Conservation (phyloP, 1,140 invertebrate species). For the Aphelenchoides avenae region DNA sequence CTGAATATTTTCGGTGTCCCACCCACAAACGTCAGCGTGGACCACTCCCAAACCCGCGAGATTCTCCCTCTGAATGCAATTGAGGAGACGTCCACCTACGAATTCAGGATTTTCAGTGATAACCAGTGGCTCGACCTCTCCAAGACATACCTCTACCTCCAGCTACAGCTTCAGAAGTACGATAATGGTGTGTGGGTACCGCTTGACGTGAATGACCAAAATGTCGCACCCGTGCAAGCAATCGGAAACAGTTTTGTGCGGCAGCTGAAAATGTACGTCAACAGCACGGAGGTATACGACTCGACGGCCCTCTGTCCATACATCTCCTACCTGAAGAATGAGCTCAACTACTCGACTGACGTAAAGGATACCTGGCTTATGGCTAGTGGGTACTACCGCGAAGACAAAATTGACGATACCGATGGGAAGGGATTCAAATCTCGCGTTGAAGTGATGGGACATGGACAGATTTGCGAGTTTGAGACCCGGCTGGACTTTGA, state of each 20-base stretch:
- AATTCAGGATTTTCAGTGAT: slow-evolving; percentile 12
- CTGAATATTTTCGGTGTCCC: slow-evolving; percentile 27
- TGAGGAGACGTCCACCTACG: slow-evolving; percentile 4
- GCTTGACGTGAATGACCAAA: background rate
- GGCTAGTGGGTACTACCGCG: slow-evolving; percentile 19
- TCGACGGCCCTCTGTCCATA: slow-evolving; percentile 17
- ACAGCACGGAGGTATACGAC: slow-evolving; percentile 23
- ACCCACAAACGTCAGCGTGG: slow-evolving; percentile 26
- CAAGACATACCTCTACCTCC: slow-evolving; percentile 14
- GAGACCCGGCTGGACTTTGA: slow-evolving; percentile 32
- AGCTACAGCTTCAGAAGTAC: slow-evolving; percentile 13
- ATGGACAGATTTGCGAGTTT: slow-evolving; percentile 7
- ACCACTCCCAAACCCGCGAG: slow-evolving; percentile 12
- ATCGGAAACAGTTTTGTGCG: slow-evolving; percentile 31
- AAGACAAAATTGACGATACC: background rate
- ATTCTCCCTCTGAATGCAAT: slow-evolving; percentile 20
- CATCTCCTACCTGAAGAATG: slow-evolving; percentile 21
- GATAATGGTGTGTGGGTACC: background rate
- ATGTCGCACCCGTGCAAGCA: slow-evolving; percentile 19
- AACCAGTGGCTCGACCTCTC: slow-evolving; percentile 27
- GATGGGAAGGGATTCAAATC: slow-evolving; percentile 8
- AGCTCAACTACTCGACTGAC: slow-evolving; percentile 6
- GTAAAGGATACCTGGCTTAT: slow-evolving; percentile 4
- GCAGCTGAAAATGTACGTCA: slow-evolving; percentile 21
- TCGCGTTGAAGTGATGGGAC: background rate